Evolutionary conservation across 2,888 invertebrate genomes (phyloP).

Genomic region (Pogonocherus hispidulus): DNA sequence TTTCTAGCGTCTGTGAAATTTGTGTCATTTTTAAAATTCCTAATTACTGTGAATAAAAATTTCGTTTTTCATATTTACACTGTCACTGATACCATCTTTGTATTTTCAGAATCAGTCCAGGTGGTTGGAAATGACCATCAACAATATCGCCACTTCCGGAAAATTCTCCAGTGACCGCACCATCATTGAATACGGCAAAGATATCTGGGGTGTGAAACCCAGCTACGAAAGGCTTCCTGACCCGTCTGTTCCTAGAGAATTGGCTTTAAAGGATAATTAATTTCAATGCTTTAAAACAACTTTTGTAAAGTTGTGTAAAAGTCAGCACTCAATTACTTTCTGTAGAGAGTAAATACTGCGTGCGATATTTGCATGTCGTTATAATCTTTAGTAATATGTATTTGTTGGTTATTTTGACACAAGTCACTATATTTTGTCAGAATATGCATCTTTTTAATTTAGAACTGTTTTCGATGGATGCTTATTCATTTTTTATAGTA

Average conservation of each 20-base stretch:
- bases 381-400: background rate
- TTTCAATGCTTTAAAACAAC: conserved; percentile 19
- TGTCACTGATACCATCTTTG: too few species aligned
- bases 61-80: too few species aligned
- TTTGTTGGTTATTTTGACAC: conserved; percentile 13
- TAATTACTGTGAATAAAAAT: too few species aligned
- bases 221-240: conserved; percentile 92
- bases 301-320: conserved; percentile 38
- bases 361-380: conserved; percentile 15
- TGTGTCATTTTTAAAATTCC: too few species aligned
- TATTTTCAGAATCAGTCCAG: conserved; percentile 84
- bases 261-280: conserved; percentile 56
- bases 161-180: conserved; percentile 99
- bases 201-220: conserved; percentile 98
- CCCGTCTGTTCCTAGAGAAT: conserved; percentile 80
- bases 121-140: conserved; percentile 96
- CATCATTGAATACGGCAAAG: conserved; percentile 94
- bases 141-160: conserved; percentile 97
- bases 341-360: background rate
- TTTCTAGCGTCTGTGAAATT: too few species aligned
- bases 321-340: conserved; percentile 3
- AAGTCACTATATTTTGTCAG: conserved; percentile 4
- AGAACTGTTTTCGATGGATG: too few species aligned
- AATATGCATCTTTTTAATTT: background rate
- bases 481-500: too few species aligned